Conservation (phyloP, 1,140 invertebrate species). For the Drosophila athabasca region DNA sequence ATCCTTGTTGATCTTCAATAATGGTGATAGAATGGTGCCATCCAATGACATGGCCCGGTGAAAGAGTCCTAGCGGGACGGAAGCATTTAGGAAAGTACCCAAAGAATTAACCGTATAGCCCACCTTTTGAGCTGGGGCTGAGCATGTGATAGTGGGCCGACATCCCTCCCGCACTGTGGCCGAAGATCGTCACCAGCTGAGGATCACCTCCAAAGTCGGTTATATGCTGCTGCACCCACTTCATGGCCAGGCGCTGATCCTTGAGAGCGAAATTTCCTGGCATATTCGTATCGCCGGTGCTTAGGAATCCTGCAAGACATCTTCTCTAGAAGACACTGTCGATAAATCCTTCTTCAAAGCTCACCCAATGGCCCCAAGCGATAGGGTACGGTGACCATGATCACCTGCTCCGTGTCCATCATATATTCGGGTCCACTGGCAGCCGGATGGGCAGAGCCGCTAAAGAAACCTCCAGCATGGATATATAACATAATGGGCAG, state of each 20-base stretch:
- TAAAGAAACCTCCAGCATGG: conserved; percentile 86
- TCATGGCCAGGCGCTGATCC: conserved; percentile 71
- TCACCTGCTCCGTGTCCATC: conserved; percentile 83
- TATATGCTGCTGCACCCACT: conserved; percentile 70
- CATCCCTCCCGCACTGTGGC: conserved; percentile 87
- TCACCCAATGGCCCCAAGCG: conserved; percentile 84
- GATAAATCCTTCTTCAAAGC: not conserved
- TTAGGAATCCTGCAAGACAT: conserved; percentile 66
- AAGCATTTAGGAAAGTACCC: conserved; percentile 39
- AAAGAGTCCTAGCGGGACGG: conserved; percentile 77
- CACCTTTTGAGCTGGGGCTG: conserved; percentile 52
- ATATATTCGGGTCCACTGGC: conserved; percentile 83
- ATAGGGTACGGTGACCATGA: conserved; percentile 86
- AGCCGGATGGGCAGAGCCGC: conserved; percentile 73
- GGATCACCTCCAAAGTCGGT: conserved; percentile 89
- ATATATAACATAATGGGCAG: conserved; percentile 86
- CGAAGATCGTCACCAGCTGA: conserved; percentile 90
- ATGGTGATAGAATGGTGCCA: conserved; percentile 85
- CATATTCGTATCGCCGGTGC: conserved; percentile 73
- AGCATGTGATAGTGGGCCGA: conserved; percentile 83
- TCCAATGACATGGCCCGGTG: conserved; percentile 85
- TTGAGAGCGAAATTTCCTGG: conserved; percentile 84
- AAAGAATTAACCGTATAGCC: conserved; percentile 50
- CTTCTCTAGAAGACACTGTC: too few relatives aligned
- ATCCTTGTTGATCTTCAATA: conserved; percentile 83